Evolutionary conservation across 35 echinoderm and acorn worm species (phyloP).

Genomic region (Hemicentrotus pulcherrimus): DNA sequence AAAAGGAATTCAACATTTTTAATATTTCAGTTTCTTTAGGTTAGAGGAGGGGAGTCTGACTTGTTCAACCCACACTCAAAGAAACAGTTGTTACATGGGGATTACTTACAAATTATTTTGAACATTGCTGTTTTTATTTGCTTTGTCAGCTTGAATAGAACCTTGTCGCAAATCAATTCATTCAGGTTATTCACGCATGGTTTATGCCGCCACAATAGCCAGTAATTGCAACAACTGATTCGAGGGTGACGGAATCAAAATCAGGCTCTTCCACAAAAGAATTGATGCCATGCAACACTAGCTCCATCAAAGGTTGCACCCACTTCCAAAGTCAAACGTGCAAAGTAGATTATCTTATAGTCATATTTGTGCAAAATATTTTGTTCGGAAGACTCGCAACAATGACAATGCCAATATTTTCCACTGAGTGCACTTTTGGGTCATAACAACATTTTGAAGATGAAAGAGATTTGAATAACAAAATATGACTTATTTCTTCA

Average conservation of each 20-base stretch:
- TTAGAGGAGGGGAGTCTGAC: background rate
- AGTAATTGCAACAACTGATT: background rate
- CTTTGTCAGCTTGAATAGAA: background rate
- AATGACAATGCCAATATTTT: background rate
- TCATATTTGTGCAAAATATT: constrained; percentile 15
- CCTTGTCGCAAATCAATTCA: background rate
- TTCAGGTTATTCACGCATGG: background rate
- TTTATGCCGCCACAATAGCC: background rate
- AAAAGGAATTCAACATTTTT: background rate
- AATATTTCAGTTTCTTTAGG: background rate
- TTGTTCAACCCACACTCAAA: background rate
- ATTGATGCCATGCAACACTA: background rate
- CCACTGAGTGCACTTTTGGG: background rate
- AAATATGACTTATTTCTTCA: background rate
- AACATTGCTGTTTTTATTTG: constrained; percentile 6
- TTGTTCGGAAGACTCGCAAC: background rate
- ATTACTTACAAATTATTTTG: constrained; percentile 2
- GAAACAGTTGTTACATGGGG: background rate
- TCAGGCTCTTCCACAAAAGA: background rate
- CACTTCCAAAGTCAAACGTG: background rate
- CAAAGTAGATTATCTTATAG: background rate
- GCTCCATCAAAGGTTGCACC: background rate
- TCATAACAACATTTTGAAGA: background rate
- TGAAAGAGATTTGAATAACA: background rate
- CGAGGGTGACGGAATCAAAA: background rate